A percentile compares a stretch with the other conserved stretches of the same genome.
Conservation (phyloP, 1,140 invertebrate genomes). For the Saccostrea echinata region DNA sequence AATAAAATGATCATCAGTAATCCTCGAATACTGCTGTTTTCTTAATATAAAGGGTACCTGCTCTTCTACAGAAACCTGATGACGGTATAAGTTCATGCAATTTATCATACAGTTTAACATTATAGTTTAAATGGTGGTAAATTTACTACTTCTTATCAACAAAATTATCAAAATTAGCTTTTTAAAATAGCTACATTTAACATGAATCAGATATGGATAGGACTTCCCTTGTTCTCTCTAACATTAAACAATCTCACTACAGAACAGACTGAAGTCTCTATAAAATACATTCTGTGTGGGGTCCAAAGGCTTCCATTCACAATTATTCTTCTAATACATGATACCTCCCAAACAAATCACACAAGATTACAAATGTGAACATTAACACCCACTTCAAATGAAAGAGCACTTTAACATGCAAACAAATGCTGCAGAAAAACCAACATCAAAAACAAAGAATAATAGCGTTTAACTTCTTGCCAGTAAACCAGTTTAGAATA, state of each 20-base stretch:
- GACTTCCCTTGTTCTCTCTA: slow-evolving; percentile 4
- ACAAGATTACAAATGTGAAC: slow-evolving; percentile 20
- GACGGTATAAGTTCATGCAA: neutral
- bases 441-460: slow-evolving; percentile 21
- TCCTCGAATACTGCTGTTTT: neutral
- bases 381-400: slow-evolving; percentile 29
- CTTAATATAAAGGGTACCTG: neutral
- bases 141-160: neutral
- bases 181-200: neutral
- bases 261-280: neutral
- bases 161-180: neutral
- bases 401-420: slow-evolving; percentile 30
- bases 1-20: neutral
- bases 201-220: neutral
- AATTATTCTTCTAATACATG: slow-evolving; percentile 8
- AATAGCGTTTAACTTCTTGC: neutral
- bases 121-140: neutral
- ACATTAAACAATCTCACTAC: neutral
- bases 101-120: neutral
- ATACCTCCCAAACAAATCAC: neutral
- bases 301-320: neutral
- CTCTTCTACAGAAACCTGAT: neutral
- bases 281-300: neutral
- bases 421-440: slow-evolving; percentile 12
- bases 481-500: neutral